Conservation (phyloP, 2,797 vertebrate genomes). For the Fringilla coelebs region DNA sequence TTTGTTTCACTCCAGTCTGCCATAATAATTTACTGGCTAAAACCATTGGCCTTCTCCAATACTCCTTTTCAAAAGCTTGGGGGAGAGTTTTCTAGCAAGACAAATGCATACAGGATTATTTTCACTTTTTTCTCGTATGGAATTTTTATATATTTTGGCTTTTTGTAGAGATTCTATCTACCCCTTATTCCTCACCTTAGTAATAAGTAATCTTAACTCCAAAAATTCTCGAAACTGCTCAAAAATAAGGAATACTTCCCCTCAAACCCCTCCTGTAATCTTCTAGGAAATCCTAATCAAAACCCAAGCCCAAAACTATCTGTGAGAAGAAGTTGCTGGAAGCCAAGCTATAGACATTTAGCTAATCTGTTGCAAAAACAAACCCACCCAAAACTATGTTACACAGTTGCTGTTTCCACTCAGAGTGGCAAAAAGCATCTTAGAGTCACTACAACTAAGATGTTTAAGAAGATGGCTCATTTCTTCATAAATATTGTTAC, state of each 20-base stretch:
- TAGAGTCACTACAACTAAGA: not conserved
- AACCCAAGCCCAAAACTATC: not conserved
- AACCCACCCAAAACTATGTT: not conserved
- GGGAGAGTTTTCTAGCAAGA: not conserved
- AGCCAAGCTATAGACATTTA: not conserved
- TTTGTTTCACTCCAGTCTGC: not conserved
- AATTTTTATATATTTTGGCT: not conserved
- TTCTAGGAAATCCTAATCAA: not conserved
- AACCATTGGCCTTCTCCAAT: not conserved
- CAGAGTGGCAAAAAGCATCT: not conserved
- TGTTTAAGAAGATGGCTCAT: accelerated
- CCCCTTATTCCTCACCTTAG: not conserved
- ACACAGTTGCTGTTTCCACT: not conserved
- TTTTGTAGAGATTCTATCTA: not conserved
- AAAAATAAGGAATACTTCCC: not conserved
- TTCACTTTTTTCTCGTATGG: not conserved
- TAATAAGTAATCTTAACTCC: not conserved
- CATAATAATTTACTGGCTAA: not conserved
- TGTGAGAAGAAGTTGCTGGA: not conserved
- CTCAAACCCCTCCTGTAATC: not conserved
- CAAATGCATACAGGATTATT: accelerated
- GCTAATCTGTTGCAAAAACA: not conserved
- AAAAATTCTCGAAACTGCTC: not conserved
- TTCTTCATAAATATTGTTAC: not conserved
- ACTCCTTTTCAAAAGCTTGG: not conserved